Evolutionary conservation across 2,888 invertebrate species (phyloP), one percentile per base, ranked within the genome.

Genomic region (Tachina fera): DNA sequence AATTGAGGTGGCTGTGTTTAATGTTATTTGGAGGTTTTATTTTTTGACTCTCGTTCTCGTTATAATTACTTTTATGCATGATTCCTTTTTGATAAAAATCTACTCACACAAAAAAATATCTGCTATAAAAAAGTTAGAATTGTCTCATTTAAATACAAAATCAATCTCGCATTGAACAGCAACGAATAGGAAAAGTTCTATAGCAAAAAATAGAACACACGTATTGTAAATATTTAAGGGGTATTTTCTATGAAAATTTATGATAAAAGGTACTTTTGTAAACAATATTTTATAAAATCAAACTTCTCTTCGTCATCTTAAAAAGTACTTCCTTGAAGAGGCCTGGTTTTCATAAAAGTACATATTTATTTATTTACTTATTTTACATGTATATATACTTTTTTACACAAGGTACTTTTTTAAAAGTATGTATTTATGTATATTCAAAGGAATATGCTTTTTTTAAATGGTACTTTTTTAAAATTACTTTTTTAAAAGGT

Each of bases 51-150:
- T 16, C 43, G 6, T 47, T 22, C 45, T 68, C 19, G 41, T 41
- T 53, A 51, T 63, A 77, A 81, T 81, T 84, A 81, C 68, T 77
- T 67, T 68, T 70, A 82, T 63, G 63, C 47, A 71, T 70, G 56
- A 65, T 58, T 65, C 47, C 60, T 41, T n/a, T 68, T 58, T 49
- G n/a, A 47, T 53, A 16, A 67, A n/a, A 67, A 75, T 67, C 13
- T 47, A 31, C 31, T 6, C 0, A 5, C 0, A 31, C 5, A 47
- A 14, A 31, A 9, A 22, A 14, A 1, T 0, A 16, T 51, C 13
- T 68, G 39, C 16, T 39, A 51, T 4, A 51, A 49, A 60, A 47
- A 14, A 61, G 41, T 63, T 51, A 9, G 16, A 60, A 9, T 78
- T 51, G 70, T 70, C 49, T 9, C 60, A 60, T 41, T 41, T 41